Evolutionary conservation across 2,113 vertebrate species (phyloP), one percentile per base, ranked within the genome.

Genomic region (Melanerpes formicivorus): DNA sequence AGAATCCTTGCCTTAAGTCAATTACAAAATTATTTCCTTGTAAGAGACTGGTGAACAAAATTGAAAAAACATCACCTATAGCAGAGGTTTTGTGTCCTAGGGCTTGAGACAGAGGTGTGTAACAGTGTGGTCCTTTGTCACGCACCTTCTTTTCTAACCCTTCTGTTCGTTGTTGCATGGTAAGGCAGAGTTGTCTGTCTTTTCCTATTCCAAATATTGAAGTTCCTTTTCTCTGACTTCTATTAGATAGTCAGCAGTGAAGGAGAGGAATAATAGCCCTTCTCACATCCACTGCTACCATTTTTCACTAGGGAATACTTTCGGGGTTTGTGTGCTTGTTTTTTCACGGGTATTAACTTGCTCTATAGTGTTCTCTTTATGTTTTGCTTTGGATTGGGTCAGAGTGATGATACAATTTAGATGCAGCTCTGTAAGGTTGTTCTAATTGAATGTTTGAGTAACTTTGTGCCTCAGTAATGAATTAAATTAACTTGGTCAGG

Each of bases 331-430:
- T 90, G 54, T 65, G 44, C 75, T 90, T 87, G 44, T 37, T 95
- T 96, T 94, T 95, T 95, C 84, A 58, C 78, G 75, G 34, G 48
- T 95, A 79, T 95, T 95, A 93, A 81, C 87, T 94, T 95, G 78
- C 34, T 90, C 63, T 27, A 6, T 62, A 73, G 50, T 37, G 34
- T 92, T 93, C 76, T 92, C 48, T 65, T 95, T 95, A 69, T 86
- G 83, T 93, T 88, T 96, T 92, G 84, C 65, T 90, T 91, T 84
- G 73, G 81, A 77, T 96, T 89, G 86, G 4, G 5, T 93, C 56
- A 73, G 81, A 89, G n/a, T 81, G 82, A 91, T 90, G 70, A 62
- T 92, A 83, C 64, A 91, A 90, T 93, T 90, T 84, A 93, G 86
- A 76, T 88, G 80, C 54, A 79, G 34, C 85, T 84, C 65, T 89